Base-by-base conservation (phyloP, 2,113 vertebrate genomes). In the Siniperca chuatsi region DNA sequence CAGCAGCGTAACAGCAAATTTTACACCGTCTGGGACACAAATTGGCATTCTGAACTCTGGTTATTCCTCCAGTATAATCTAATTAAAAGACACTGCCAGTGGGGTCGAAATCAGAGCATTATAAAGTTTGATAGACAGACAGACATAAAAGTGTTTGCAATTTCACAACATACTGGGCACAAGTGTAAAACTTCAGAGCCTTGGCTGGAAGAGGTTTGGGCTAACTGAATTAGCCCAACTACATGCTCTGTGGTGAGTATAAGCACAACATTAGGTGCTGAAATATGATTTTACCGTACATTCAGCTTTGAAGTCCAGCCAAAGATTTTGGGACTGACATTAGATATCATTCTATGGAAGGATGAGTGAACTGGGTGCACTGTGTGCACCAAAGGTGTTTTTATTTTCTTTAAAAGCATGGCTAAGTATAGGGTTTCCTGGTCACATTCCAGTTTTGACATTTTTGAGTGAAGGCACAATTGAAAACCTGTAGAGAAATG, bases 1-100 rank as follows among this genome's bases (percentile, higher is more conserved):
- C 89, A 50, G 89, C 85, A 83, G 83, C 84, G 85, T 85, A 93
- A 94, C 90, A 92, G 90, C 88, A 92, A 84, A 93, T 95, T 95
- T 94, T 94, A 93, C 93, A 95, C 94, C 73, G 90, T 93, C 92
- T 94, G 90, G 90, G 88, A 93, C 88, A 92, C 89, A 94, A 94
- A 95, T 92, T 95, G 92, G 87, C 92, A 92, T 94, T 89, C 79
- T 92, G 91, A 93, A 89, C 90, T 85, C 86, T 72, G 80, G 91
- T 92, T 92, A 90, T 91, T 92, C 81, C 88, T 93, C 66, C 82
- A 84, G 84, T 91, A 91, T 94, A 93, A 94, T 96, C 92, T 91
- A 94, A 95, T 95, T 94, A 95, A 92, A 92, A 91, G 85, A 95
- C 92, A 93, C 85, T 92, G 94, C 93, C 92, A 90, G 90, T 93